A percentile compares a stretch with the other conserved stretches of the same genome.
These are phyloP conservation scores for Xenopus petersii DNA, from an alignment of 2,797 vertebrate species.

Conservation along the genomic window DNA sequence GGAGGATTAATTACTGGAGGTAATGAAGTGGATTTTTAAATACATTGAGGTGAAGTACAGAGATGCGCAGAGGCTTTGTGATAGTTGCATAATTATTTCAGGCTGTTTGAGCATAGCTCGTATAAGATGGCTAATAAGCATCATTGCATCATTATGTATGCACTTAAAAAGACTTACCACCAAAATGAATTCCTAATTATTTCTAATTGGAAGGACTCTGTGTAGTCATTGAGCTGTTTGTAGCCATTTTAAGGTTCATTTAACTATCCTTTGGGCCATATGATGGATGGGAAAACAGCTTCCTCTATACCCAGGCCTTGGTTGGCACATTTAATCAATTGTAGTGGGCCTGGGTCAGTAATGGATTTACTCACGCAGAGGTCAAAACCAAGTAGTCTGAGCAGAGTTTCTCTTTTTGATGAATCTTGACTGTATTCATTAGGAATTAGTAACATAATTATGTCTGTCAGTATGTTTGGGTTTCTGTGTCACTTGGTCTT, in stretches of 20 bases:
- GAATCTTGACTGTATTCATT: slow-evolving; percentile 76
- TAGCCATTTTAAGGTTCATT: slow-evolving; percentile 85
- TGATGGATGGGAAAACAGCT: slow-evolving; percentile 71
- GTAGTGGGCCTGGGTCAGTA: slow-evolving; percentile 72
- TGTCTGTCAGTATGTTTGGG: slow-evolving; percentile 73
- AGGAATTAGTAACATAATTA: slow-evolving; percentile 81
- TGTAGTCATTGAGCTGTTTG: slow-evolving; percentile 96
- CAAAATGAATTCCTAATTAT: slow-evolving; percentile 99
- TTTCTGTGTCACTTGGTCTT: slow-evolving; percentile 64
- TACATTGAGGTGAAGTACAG: slow-evolving; percentile 99
- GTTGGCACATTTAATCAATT: slow-evolving; percentile 73
- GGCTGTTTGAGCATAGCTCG: slow-evolving; percentile 89
- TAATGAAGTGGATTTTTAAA: slow-evolving; percentile 99
- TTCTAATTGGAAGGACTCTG: slow-evolving; percentile 98
- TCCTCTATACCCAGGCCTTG: slow-evolving; percentile 67
- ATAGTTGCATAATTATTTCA: slow-evolving; percentile 96
- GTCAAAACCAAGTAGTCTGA: slow-evolving; percentile 73
- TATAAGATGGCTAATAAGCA: slow-evolving; percentile 94
- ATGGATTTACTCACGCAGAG: slow-evolving; percentile 71
- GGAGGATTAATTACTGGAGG: slow-evolving; percentile 99
- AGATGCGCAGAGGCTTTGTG: slow-evolving; percentile 95
- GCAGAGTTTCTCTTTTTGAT: slow-evolving; percentile 76
- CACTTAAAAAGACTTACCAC: slow-evolving; percentile 99
- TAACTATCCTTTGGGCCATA: slow-evolving; percentile 87
- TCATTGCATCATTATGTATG: slow-evolving; percentile 98